These are phyloP conservation scores for Plecturocebus donacophilus DNA, from an alignment of 2,113 vertebrate species.

Conservation along the genomic window DNA sequence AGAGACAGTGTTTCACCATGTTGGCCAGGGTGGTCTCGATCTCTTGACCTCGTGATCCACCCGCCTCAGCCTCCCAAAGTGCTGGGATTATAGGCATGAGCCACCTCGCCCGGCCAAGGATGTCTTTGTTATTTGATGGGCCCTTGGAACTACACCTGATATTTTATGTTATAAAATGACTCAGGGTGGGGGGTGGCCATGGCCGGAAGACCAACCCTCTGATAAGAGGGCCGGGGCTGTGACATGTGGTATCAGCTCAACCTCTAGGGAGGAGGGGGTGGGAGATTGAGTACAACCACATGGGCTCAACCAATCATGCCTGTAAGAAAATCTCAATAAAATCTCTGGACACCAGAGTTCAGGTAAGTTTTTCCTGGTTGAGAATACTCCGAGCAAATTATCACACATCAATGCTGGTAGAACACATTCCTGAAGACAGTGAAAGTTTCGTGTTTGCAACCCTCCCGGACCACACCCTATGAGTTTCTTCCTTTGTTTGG, in stretches of 20 bases:
- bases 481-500: neutral
- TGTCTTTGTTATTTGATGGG: neutral
- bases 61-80: too few relatives aligned
- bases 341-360: neutral
- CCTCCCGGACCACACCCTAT: neutral
- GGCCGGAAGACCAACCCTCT: neutral
- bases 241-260: neutral
- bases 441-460: neutral
- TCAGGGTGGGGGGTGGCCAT: neutral
- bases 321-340: neutral
- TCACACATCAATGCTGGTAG: neutral
- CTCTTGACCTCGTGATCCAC: too few relatives aligned
- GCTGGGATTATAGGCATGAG: too few relatives aligned
- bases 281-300: neutral
- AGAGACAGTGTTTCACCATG: too few relatives aligned
- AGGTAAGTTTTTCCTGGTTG: neutral
- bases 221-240: neutral
- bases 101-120: too few relatives aligned
- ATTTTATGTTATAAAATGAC: neutral
- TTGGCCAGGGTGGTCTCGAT: too few relatives aligned
- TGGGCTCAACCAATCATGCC: neutral
- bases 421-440: neutral
- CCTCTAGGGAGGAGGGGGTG: neutral
- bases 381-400: neutral
- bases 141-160: neutral